phyloP scores from a whole-genome alignment of 2,888 invertebrate species.

The Dimorphilus gyrociliatus region DNA sequence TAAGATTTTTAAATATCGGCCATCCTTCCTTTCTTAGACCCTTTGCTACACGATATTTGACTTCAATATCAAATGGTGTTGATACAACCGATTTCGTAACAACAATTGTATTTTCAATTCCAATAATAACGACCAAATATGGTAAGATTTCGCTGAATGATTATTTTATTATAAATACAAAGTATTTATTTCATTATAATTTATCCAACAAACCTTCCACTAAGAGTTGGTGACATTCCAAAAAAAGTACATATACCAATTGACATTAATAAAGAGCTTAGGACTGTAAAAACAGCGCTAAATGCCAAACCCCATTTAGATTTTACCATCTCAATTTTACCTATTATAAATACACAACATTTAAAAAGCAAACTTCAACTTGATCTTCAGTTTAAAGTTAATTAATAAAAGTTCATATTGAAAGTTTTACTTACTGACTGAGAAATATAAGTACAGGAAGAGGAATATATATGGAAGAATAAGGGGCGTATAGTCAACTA shows the following conservation, averaged over 20 bases:
- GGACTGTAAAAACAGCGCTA: conserved; percentile 66
- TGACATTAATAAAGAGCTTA: conserved; percentile 72
- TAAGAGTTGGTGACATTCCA: conserved; percentile 34
- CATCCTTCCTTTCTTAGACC: conserved; percentile 90
- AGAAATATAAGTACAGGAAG: conserved; percentile 84
- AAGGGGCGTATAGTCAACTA: conserved; percentile 49
- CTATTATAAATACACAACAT: conserved; percentile 17
- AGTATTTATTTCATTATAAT: conserved; percentile 1
- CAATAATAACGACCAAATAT: conserved; percentile 81
- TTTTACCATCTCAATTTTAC: conserved; percentile 73
- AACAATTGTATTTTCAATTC: conserved; percentile 53
- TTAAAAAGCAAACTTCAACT: background rate
- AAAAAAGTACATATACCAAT: conserved; percentile 44
- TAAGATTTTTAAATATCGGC: conserved; percentile 85
- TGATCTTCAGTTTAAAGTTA: background rate
- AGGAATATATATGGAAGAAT: conserved; percentile 65
- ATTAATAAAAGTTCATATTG: background rate
- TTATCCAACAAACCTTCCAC: conserved; percentile 27
- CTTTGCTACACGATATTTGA: conserved; percentile 82
- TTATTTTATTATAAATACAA: background rate
- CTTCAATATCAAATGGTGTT: conserved; percentile 71
- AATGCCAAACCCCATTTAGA: conserved; percentile 71
- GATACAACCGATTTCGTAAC: conserved; percentile 63
- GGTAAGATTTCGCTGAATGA: conserved; percentile 63
- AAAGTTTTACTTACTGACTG: conserved; percentile 49